Evolutionary conservation across 2,797 vertebrate genomes (phyloP), one percentile per base, ranked within the genome.

Genomic region (Myripristis murdjan): DNA sequence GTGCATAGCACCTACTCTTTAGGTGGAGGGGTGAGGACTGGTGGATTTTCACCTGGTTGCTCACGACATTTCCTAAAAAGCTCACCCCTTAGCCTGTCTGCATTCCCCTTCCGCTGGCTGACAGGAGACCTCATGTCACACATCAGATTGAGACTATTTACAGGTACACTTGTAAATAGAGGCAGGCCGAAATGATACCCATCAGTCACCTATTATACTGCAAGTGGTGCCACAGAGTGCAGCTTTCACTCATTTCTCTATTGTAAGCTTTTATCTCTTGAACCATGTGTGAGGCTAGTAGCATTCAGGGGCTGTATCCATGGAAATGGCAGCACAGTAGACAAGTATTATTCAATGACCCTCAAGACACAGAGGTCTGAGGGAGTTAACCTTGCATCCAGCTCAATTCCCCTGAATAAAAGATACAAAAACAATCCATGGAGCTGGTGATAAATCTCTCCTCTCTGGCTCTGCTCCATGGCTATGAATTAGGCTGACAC

Each of bases 401-500:
- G 46, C 66, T 85, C 79, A 71, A 62, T 88, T 84, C 83, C 77
- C 64, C 64, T 57, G 72, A 87, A 91, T 85, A 87, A 88, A 89
- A 87, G 74, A 87, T 77, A 51, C 35, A 70, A 44, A 85, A 73
- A 56, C 75, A 89, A 87, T 84, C 73, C 73, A 51, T 47, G 79
- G 78, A 75, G 60, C 62, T 87, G 87, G 91, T 91, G 85, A 92
- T 92, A 93, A 94, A 94, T 92, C 89, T 94, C 65, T 79, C 70
- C 79, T 91, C 84, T 92, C 81, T 92, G 43, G 73, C 20, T 76
- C 81, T 73, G 83, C 89, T 90, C 93, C 85, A 86, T 78, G 83
- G 87, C 62, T 80, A 81, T 93, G 91, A 94, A 90, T 83, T 87
- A 89, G 75, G 2, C 3, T 85, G 87, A 87, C 93, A 89, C 77